Evolutionary conservation across 2,888 invertebrate genomes (phyloP).

Genomic region (Aricia artaxerxes): DNA sequence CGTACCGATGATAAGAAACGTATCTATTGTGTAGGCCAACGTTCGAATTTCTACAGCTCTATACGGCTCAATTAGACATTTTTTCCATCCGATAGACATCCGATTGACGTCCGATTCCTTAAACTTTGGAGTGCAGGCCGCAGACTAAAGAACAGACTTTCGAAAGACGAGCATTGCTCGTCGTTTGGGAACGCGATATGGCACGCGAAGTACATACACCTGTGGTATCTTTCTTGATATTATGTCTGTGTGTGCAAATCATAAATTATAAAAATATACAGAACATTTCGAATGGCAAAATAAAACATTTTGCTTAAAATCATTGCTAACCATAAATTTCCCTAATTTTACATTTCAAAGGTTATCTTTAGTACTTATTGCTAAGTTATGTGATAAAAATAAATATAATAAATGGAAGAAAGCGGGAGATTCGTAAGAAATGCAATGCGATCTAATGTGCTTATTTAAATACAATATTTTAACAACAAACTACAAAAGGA

Average conservation of each 20-base stretch:
- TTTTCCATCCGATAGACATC: no score
- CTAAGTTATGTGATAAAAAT: background rate
- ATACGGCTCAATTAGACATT: no score
- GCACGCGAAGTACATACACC: no score
- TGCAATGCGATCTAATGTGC: background rate
- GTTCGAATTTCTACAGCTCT: no score
- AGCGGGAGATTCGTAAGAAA: slow-evolving; percentile 23
- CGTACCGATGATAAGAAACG: no score
- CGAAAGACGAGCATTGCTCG: no score
- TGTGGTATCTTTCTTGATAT: background rate
- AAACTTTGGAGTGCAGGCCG: no score
- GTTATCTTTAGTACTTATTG: background rate
- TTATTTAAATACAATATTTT: background rate
- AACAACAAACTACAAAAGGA: background rate
- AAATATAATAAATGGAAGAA: background rate
- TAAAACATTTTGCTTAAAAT: background rate
- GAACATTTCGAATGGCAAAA: background rate
- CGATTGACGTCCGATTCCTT: no score
- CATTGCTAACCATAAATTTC: background rate
- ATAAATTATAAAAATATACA: background rate
- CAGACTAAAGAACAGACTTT: no score
- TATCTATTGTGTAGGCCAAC: no score
- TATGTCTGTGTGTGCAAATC: background rate
- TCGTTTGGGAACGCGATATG: no score
- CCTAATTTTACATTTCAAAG: slow-evolving; percentile 4